These are phyloP conservation scores for Diabrotica balteata DNA, from an alignment of 2,888 invertebrate genomes.

Conservation along the genomic window DNA sequence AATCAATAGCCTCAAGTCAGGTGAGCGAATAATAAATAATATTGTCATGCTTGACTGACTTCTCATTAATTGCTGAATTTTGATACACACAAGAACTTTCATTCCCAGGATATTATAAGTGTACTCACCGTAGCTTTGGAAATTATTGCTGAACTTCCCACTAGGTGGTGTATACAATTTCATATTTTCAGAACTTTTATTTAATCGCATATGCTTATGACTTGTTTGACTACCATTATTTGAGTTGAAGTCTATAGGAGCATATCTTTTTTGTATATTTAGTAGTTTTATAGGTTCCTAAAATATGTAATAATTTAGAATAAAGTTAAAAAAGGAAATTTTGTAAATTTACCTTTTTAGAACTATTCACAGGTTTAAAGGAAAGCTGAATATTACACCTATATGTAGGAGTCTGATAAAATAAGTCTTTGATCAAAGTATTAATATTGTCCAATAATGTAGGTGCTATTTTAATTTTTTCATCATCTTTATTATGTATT, in stretches of 20 bases:
- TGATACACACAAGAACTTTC: too few relatives aligned
- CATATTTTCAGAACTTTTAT: conserved; percentile 68
- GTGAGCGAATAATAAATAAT: too few relatives aligned
- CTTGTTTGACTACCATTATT: conserved; percentile 62
- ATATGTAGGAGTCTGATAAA: conserved; percentile 92
- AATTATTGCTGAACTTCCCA: conserved; percentile 84
- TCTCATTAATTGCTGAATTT: too few relatives aligned
- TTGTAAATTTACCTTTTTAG: conserved; percentile 60
- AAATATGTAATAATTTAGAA: conserved; percentile 10
- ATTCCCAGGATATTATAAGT: too few relatives aligned
- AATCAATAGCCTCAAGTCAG: too few relatives aligned
- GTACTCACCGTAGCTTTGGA: conserved; percentile 49
- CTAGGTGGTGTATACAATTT: conserved; percentile 88
- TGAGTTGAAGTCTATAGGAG: conserved; percentile 79
- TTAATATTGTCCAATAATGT: conserved; percentile 94
- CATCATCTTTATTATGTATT: conserved; percentile 62
- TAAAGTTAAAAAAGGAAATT: conserved; percentile 3
- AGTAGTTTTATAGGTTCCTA: conserved; percentile 40
- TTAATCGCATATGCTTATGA: conserved; percentile 63
- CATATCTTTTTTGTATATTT: conserved; percentile 69
- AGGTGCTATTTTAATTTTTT: conserved; percentile 81
- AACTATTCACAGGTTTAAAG: conserved; percentile 66
- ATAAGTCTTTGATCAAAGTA: conserved; percentile 89
- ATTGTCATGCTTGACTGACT: too few relatives aligned
- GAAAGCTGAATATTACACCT: conserved; percentile 83